phyloP scores from a whole-genome alignment of 1,140 invertebrate genomes.

The Idris sp. region DNA sequence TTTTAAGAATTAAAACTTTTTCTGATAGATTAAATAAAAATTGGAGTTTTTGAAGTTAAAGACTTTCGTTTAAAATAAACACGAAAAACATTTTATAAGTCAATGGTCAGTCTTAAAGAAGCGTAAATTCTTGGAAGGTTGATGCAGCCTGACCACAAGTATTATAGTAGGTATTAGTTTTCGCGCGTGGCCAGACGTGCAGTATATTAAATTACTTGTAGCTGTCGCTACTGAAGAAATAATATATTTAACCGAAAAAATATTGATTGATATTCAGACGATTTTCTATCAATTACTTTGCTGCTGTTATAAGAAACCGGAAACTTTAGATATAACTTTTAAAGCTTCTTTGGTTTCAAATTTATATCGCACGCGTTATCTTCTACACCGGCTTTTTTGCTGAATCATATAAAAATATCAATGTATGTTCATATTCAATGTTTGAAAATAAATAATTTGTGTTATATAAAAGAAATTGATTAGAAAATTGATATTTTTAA shows the following conservation, averaged over 20 bases:
- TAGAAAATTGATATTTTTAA: too few relatives aligned
- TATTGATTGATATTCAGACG: conserved; percentile 38
- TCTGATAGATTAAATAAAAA: too few relatives aligned
- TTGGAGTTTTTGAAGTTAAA: conserved; percentile 6
- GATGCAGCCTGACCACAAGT: conserved; percentile 33
- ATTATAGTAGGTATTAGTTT: conserved; percentile 50
- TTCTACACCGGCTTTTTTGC: too few relatives aligned
- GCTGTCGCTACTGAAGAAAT: conserved; percentile 47
- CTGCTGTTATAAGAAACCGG: conserved; percentile 17
- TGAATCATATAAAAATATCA: too few relatives aligned
- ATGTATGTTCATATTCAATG: too few relatives aligned
- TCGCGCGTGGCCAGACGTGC: conserved; percentile 41
- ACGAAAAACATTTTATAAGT: conserved; percentile 14
- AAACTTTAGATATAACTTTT: conserved; percentile 33
- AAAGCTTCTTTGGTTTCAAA: conserved; percentile 24
- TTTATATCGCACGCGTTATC: conserved; percentile 6
- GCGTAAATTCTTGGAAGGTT: conserved; percentile 39
- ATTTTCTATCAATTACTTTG: conserved; percentile 41
- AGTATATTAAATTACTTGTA: conserved; percentile 52
- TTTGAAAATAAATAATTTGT: too few relatives aligned
- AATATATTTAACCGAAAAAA: conserved; percentile 43
- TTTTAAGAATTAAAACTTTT: too few relatives aligned
- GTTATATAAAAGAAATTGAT: too few relatives aligned
- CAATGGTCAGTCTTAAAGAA: conserved; percentile 28
- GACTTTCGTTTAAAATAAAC: conserved; percentile 6